Conservation (phyloP, 2,797 vertebrate genomes). For the Anguilla anguilla region DNA sequence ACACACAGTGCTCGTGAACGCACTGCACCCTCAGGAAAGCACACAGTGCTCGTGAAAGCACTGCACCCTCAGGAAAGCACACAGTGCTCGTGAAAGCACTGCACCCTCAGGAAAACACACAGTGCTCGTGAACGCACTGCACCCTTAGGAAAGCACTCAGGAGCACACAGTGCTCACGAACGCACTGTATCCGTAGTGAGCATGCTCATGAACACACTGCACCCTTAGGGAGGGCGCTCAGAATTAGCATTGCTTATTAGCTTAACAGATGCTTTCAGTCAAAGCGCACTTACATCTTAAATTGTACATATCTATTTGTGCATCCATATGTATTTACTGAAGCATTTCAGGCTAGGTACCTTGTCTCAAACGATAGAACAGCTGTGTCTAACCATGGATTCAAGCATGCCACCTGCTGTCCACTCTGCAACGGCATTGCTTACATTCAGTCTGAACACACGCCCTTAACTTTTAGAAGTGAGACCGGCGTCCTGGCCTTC, state of each 20-base stretch:
- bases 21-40: not conserved
- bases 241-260: not conserved
- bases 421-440: not conserved
- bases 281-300: not conserved
- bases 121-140: no score
- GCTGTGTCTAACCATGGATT: not conserved
- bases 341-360: not conserved
- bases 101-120: no score
- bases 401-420: not conserved
- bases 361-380: not conserved
- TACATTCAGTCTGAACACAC: not conserved
- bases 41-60: no score
- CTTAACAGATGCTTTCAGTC: not conserved
- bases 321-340: not conserved
- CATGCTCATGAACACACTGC: no score
- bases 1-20: not conserved
- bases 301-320: not conserved
- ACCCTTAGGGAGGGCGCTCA: not conserved
- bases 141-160: no score
- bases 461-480: not conserved
- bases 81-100: no score
- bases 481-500: not conserved
- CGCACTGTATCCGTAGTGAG: no score
- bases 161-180: no score
- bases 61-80: no score